Percentiles rank a stretch among this genome's conserved stretches.
These are phyloP conservation scores for Tineola bisselliella DNA, from an alignment of 2,888 invertebrate species.

Conservation along the genomic window DNA sequence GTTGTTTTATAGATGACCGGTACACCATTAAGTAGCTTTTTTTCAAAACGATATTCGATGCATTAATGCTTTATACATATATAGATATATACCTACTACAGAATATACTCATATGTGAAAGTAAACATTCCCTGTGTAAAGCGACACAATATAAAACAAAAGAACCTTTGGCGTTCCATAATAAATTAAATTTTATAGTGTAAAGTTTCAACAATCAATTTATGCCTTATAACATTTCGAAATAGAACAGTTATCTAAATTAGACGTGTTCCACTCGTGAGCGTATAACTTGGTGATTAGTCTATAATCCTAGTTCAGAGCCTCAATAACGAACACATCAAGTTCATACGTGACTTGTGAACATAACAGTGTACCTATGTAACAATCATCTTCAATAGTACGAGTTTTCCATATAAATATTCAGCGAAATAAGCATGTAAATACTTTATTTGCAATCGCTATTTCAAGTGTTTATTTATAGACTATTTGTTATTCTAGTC, in stretches of 20 bases:
- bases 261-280: not conserved
- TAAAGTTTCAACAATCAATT: not conserved
- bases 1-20: too few species aligned
- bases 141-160: too few species aligned
- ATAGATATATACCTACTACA: too few species aligned
- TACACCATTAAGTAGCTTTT: too few species aligned
- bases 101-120: too few species aligned
- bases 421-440: not conserved
- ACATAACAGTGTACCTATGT: not conserved
- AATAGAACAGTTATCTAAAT: not conserved
- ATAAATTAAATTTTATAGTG: not conserved
- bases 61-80: too few species aligned
- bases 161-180: too few species aligned
- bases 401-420: not conserved
- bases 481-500: not conserved
- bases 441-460: not conserved
- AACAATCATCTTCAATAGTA: not conserved
- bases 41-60: too few species aligned
- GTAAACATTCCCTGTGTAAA: too few species aligned
- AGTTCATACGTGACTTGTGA: constrained; percentile 34
- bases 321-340: constrained; percentile 52
- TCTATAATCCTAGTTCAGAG: constrained; percentile 1
- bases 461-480: not conserved
- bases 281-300: constrained; percentile 11
- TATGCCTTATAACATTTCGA: not conserved